A percentile compares a stretch with the other conserved stretches of the same genome.
phyloP scores from a whole-genome alignment of 2,113 vertebrate genomes.

The Ceyx margarethae region DNA sequence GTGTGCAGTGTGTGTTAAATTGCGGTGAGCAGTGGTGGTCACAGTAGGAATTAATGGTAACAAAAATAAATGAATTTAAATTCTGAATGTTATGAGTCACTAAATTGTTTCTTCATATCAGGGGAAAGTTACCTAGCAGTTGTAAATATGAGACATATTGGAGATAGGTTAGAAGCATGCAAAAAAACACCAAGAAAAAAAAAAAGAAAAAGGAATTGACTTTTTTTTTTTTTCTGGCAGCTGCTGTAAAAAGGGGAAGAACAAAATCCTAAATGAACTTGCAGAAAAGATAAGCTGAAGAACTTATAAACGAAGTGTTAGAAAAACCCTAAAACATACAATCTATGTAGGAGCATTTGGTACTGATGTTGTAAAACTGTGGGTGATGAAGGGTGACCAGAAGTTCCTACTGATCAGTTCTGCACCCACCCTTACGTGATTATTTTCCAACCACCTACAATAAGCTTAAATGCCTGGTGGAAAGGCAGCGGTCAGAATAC shows the following conservation, averaged over 20 bases:
- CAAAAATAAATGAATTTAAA: conserved; percentile 41
- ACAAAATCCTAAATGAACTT: not conserved
- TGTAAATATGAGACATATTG: not conserved
- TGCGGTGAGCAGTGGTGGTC: conserved; percentile 34
- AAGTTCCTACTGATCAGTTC: not conserved
- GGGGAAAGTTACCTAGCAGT: not conserved
- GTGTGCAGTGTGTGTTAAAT: conserved; percentile 51
- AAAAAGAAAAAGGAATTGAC: not conserved
- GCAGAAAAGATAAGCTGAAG: not conserved
- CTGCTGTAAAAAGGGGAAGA: not conserved
- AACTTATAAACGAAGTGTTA: not conserved
- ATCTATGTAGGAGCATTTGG: not conserved
- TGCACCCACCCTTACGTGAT: not conserved
- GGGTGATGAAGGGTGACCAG: not conserved
- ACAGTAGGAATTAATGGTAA: conserved; percentile 30
- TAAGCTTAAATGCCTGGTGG: not conserved
- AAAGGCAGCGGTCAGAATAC: not conserved
- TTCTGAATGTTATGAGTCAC: conserved; percentile 21
- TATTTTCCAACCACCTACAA: not conserved
- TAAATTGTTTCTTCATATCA: not conserved
- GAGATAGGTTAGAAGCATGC: not conserved
- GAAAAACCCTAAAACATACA: not conserved
- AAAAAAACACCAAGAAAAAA: not conserved
- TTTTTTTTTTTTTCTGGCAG: not conserved
- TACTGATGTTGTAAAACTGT: not conserved